Evolutionary conservation across 2,797 vertebrate species (phyloP), one percentile per base, ranked within the genome.

Genomic region (Serranus cabrilla): DNA sequence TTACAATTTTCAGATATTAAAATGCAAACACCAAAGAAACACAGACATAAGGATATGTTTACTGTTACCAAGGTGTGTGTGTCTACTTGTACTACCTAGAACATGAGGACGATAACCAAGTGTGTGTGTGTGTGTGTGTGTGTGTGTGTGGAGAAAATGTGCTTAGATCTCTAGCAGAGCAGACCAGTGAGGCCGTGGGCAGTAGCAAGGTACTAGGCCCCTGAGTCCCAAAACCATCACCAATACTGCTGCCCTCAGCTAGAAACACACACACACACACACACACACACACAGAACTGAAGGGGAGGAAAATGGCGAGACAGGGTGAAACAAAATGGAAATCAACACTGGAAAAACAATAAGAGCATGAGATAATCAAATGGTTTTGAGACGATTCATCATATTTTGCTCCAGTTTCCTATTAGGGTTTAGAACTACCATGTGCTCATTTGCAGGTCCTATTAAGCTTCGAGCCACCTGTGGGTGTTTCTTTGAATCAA

Each of bases 121-220:
- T 56, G n/a, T 56, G 39, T 59, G 60, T 67, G 71, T 51, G 21
- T 40, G 37, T 57, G 49, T 71, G 21, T 61, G 51, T 18, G 7
- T 58, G 37, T 58, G 37, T 42, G 9, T 23, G 21, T 58, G 55
- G 3, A 6, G 27, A 43, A 43, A 16, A 14, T 71, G 47, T 46
- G 18, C 12, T 59, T 42, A 69, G 46, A 76, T 71, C 43, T 68
- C 17, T 47, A 50, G 52, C 59, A 72, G 69, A 74, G 50, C 21
- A 76, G 42, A 71, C 58, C 69, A 78, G 72, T 64, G 21, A 73
- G 58, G 78, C 78, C 5, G 37, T 72, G 80, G 80, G 87, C 83
- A 86, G 74, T 74, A 82, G 57, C 71, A 71, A 55, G 76, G 66
- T 58, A 71, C 43, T 16, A 11, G 69, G 56, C 63, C 80, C 67